These are phyloP conservation scores for Cylloceria caligata DNA, from an alignment of 2,888 invertebrate genomes.

Conservation along the genomic window DNA sequence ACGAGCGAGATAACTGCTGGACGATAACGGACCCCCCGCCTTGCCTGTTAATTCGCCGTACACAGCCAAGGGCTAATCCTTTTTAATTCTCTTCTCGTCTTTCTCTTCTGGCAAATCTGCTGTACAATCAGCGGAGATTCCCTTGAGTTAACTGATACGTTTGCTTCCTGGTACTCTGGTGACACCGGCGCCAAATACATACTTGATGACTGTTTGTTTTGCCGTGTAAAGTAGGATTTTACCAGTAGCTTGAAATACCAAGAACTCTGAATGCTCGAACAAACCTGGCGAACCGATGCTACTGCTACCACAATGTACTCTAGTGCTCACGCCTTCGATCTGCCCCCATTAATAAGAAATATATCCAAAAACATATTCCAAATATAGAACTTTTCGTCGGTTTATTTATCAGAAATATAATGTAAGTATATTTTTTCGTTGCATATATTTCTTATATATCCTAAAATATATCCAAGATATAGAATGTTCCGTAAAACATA, in stretches of 20 bases:
- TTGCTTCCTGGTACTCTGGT: not conserved
- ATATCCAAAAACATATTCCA: no score
- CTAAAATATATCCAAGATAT: no score
- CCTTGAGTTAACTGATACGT: conserved; percentile 16
- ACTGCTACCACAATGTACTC: not conserved
- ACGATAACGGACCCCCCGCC: conserved; percentile 51
- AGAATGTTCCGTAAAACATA: no score
- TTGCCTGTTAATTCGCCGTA: conserved; percentile 56
- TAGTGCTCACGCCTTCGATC: conserved; percentile 18
- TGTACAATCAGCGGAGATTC: conserved; percentile 34
- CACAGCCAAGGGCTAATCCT: conserved; percentile 60
- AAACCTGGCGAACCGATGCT: conserved; percentile 27
- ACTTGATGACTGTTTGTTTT: not conserved
- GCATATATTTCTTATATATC: no score
- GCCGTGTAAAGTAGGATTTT: not conserved
- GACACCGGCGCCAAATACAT: conserved; percentile 27
- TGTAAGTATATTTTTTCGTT: no score
- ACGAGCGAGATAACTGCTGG: conserved; percentile 44
- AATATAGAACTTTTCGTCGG: no score
- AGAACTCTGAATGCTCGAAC: conserved; percentile 21
- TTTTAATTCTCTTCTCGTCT: conserved; percentile 58
- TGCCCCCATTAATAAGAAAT: no score
- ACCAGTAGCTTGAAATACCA: conserved; percentile 13
- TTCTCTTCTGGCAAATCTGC: conserved; percentile 24
- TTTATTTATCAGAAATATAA: no score